Evolutionary conservation across 2,797 vertebrate genomes (phyloP), one percentile per base, ranked within the genome.

Genomic region (Myioborus melanocephalus): DNA sequence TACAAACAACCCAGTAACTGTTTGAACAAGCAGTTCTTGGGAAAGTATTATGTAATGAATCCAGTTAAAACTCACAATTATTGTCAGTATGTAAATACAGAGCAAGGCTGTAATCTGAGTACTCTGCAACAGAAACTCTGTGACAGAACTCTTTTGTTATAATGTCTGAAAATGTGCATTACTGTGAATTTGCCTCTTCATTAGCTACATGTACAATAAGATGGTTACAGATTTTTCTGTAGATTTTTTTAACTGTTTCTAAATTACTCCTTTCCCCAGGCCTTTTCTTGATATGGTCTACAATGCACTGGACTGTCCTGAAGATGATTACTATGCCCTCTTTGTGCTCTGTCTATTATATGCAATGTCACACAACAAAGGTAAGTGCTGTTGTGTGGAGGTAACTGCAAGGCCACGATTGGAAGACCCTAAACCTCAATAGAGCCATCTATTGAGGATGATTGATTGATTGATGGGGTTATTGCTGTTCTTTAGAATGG

Each of bases 281-380:
- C 99, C 99, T 6, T 99, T 99, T 95, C 97, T 99, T 89, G 99
- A 99, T 97, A 99, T 99, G 99, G 99, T 99, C 37, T 99, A 99
- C 97, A 99, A 98, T 3, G 98, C 99, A 9, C 97, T 99, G 46
- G 98, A 99, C 95, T 99, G 99, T 94, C 98, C 98, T 13, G 97
- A 94, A 0, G 99, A 99, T 1, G 99, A 99, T 93, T 99, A 99
- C 96, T 99, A 99, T 1, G 99, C 99, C 2, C 98, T 99, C 37
- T 99, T 99, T 71, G 99, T 99, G 83, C 98, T 99, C 84, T 99
- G 99, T 93, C 98, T 99, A 78, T 98, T 99, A 2, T 99, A 99
- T 20, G 99, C 99, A 16, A 98, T 99, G 97, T 99, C 99, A 52
- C 99, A 99, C 94, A 99, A 99, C 96, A 99, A 98, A 98, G 99